These are phyloP conservation scores for Tamandua tetradactyla DNA, from an alignment of 2,797 vertebrate genomes.

Conservation along the genomic window DNA sequence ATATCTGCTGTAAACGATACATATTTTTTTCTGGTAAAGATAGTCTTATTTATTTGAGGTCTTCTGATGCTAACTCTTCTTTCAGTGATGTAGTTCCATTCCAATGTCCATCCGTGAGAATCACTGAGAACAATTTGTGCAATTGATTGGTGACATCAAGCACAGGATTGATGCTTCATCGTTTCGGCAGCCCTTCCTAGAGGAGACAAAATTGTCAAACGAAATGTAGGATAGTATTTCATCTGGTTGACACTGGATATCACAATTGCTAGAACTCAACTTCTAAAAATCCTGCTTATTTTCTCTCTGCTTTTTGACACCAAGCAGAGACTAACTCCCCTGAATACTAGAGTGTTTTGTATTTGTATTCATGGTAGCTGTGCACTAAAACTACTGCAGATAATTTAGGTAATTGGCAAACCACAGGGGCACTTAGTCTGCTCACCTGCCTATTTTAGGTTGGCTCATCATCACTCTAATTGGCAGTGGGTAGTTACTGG, in stretches of 20 bases:
- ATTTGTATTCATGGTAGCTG: constrained; percentile 86
- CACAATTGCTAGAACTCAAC: not conserved
- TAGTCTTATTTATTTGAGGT: not conserved
- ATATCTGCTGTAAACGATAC: not conserved
- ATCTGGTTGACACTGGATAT: constrained; percentile 22
- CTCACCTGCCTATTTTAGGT: constrained; percentile 85
- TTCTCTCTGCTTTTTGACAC: constrained; percentile 77
- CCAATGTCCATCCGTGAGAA: not conserved
- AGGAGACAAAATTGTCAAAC: constrained; percentile 28
- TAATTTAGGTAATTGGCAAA: constrained; percentile 88
- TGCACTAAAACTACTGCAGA: constrained; percentile 84
- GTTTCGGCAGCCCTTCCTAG: not conserved
- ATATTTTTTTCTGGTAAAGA: not conserved
- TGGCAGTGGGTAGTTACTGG: constrained; percentile 85
- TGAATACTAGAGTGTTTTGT: constrained; percentile 78
- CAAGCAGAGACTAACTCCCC: constrained; percentile 76
- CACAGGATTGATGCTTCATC: not conserved
- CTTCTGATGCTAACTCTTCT: not conserved
- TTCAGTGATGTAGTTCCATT: not conserved
- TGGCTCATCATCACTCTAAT: constrained; percentile 87
- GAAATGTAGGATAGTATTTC: constrained; percentile 39
- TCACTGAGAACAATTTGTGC: constrained; percentile 36
- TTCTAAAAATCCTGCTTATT: constrained; percentile 74
- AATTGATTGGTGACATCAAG: constrained; percentile 2
- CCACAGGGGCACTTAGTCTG: constrained; percentile 85